Conservation (phyloP, 2,113 vertebrate species). For the Castor canadensis region DNA sequence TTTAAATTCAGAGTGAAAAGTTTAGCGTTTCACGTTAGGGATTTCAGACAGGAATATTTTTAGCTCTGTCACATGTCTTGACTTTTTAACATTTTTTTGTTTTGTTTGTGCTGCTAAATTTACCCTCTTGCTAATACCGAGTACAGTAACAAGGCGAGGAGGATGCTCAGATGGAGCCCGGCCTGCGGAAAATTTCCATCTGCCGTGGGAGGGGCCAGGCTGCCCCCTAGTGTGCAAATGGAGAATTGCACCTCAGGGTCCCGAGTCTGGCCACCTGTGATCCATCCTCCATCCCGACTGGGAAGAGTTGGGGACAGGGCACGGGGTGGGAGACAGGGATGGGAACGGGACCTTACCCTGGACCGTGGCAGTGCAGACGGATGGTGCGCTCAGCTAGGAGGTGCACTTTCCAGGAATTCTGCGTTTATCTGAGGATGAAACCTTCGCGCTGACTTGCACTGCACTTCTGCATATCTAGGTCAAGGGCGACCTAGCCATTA, state of each 20-base stretch:
- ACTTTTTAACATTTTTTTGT: conserved; percentile 55
- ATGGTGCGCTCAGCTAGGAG: background rate
- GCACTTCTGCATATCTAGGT: background rate
- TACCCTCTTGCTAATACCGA: conserved; percentile 62
- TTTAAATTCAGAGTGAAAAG: conserved; percentile 52
- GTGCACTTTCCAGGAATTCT: background rate
- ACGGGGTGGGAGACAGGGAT: background rate
- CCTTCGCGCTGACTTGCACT: background rate
- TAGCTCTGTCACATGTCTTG: conserved; percentile 69
- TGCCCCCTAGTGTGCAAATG: conserved; percentile 60
- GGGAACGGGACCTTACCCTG: background rate
- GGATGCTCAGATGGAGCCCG: background rate
- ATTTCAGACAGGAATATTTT: conserved; percentile 71
- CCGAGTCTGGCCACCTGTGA: background rate
- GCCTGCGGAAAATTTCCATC: conserved; percentile 39
- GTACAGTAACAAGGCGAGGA: conserved; percentile 49
- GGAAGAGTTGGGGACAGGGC: too few relatives aligned
- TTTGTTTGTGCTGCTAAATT: conserved; percentile 75
- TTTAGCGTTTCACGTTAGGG: conserved; percentile 46
- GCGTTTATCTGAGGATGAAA: background rate
- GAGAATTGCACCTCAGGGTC: background rate
- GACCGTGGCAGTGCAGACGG: fast-evolving
- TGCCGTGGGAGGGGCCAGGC: background rate
- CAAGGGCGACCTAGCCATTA: conserved; percentile 47
- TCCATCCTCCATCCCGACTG: background rate